Base-by-base conservation (phyloP, 2,797 vertebrate species). In the Cottoperca gobio region DNA sequence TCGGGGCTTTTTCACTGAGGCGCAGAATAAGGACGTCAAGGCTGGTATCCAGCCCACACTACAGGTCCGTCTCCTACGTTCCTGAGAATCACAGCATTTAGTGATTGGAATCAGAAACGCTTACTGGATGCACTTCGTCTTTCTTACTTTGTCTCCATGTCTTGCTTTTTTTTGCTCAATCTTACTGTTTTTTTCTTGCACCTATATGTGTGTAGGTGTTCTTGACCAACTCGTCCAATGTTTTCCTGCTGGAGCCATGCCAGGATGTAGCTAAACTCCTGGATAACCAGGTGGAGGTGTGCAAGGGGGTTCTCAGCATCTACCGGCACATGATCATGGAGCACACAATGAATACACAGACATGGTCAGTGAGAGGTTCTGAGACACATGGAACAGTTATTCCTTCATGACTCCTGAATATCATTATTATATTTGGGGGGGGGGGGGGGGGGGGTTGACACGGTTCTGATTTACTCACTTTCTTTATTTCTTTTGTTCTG, bases 301-400 rank as follows among this genome's bases (percentile, higher is more conserved):
- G 98, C 93, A 97, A 97, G 89, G 96, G 96, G 6, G 96, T 99
- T 86, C 94, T 99, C 79, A 96, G 95, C 89, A 97, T 99, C 92
- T 99, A 98, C 87, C 94, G 98, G 28, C 97, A 94, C 82, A 98
- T 99, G 96, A 98, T 99, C 89, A 99, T 99, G 98, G 97, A 99
- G 72, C 95, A 97, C 75, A 93, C 94, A 13, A 99, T 99, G 98
- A 95, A 95, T 79, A 96, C 95, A 78, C 97, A 94, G 91, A 99
- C 98, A 0, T 99, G 98, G 98, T 99, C 83, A 94, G 95, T 92
- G 33, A 45, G 7, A 59, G 31, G 19, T 57, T 48, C 52, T 52
- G 0, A 24, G 21, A 11, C 43, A 49, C 17, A 35, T 17, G 0
- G 2, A 58, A 17, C 23, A 12, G 31, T 31, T 28, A 21, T 37